Percentiles rank a stretch among this genome's conserved stretches.
These are phyloP conservation scores for Siderastrea radians DNA, from an alignment of 92 coral and sea anemone species.

Conservation along the genomic window DNA sequence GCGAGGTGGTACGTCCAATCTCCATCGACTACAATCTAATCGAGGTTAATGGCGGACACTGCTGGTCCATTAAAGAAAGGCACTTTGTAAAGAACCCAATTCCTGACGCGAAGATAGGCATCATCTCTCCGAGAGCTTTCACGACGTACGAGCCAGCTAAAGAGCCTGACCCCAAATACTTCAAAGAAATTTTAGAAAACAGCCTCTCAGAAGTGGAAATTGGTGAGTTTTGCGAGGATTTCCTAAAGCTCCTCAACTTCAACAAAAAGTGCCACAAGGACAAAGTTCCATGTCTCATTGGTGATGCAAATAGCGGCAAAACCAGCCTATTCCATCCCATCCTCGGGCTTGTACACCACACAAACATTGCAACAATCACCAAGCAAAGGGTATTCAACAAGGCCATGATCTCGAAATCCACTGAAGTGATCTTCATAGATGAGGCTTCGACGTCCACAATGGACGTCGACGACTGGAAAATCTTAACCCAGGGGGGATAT, in stretches of 20 bases:
- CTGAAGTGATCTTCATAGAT: conserved; percentile 37
- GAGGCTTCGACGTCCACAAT: no score
- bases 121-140: conserved; percentile 31
- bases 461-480: no score
- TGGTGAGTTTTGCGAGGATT: not conserved
- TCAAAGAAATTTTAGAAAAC: conserved; percentile 34
- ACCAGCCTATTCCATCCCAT: conserved; percentile 48
- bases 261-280: conserved; percentile 3
- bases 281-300: no score
- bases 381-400: no score
- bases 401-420: no score
- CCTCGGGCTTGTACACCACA: conserved; percentile 30
- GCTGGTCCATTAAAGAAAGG: conserved; percentile 14
- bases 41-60: no score
- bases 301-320: conserved; percentile 45
- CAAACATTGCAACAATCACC: no score
- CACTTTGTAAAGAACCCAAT: not conserved
- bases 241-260: not conserved
- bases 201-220: not conserved
- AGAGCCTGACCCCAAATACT: conserved; percentile 25
- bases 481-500: no score
- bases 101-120: conserved; percentile 17
- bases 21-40: no score
- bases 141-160: not conserved
- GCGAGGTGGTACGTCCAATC: no score